A percentile compares a stretch with the other conserved stretches of the same genome.
These are phyloP conservation scores for Catostomus latipinnis DNA, from an alignment of 2,797 vertebrate genomes.

Conservation along the genomic window DNA sequence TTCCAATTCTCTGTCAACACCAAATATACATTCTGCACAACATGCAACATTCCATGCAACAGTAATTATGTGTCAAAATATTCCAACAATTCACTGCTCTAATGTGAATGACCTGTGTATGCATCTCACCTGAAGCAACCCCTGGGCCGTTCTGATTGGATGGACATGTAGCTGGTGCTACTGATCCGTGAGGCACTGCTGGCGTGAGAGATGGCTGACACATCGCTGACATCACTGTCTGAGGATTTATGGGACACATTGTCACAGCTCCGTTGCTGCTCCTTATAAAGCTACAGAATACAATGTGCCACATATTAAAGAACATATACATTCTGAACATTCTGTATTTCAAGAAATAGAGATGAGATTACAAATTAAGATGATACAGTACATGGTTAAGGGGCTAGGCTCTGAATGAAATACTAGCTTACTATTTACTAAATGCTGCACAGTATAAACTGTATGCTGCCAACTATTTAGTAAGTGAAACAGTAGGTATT, in stretches of 20 bases:
- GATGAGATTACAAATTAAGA: no score
- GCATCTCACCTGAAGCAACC: conserved; percentile 90
- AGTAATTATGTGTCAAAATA: background rate
- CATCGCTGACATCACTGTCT: conserved; percentile 98
- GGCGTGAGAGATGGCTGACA: conserved; percentile 98
- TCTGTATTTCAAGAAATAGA: background rate
- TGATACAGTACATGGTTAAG: no score
- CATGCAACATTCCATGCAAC: background rate
- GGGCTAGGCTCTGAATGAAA: no score
- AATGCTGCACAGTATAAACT: no score
- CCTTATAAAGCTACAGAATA: conserved; percentile 84
- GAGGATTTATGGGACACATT: conserved; percentile 97
- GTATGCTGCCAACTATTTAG: no score
- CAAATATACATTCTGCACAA: no score
- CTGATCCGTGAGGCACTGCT: conserved; percentile 99
- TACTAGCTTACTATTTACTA: no score
- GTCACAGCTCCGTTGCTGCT: conserved; percentile 94
- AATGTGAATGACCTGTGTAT: background rate
- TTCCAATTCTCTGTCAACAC: no score
- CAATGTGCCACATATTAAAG: background rate
- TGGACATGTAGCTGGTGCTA: conserved; percentile 99
- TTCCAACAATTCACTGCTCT: background rate
- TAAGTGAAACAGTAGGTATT: no score
- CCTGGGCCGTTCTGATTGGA: conserved; percentile 95
- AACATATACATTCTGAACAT: background rate